Base-by-base conservation (phyloP, 2,113 vertebrate genomes). In the Pollimyrus isidori region DNA sequence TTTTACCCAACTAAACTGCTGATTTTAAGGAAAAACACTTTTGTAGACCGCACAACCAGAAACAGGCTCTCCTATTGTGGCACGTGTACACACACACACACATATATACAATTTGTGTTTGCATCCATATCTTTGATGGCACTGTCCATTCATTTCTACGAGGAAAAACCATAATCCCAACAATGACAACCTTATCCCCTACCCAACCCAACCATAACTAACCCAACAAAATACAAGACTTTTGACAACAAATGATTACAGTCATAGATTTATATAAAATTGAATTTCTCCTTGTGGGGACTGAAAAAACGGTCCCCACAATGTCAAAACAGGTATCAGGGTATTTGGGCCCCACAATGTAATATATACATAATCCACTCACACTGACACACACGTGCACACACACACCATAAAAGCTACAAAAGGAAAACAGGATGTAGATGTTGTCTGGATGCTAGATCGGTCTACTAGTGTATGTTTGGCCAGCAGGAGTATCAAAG, bases 51-150 rank as follows among this genome's bases (percentile, higher is more conserved):
- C 17, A 48, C 19, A 84, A 84, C 56, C 23, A 84, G 82, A 46
- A 48, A n/a, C 90, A 86, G 89, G 80, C 90, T 80, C 87, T 73
- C 87, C 76, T 42, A 87, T 89, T 65, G 90, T 23, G 6, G 7
- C 26, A 52, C 30, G 88, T 87, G 84, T 6, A 42, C 19, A 90
- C 89, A 87, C 86, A 58, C 35, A 3, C 35, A 30, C 45, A 26
- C 45, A 58, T 23, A 62, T 2, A 62, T 7, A 65, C n/a, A 56
- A 1, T 56, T 21, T 56, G 53, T 56, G n/a, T 10, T 65, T 65
- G 23, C 9, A 26, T 65, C 7, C 62, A 65, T 65, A 26, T 65
- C 62, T 26, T 65, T 11, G 23, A 4, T 0, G 7, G 62, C 9
- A 65, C 62, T 4, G n/a, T 65, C 62, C 62, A 65, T 65, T 65